These are phyloP conservation scores for Drosophila repleta DNA, from an alignment of 1,140 invertebrate species.

Conservation along the genomic window DNA sequence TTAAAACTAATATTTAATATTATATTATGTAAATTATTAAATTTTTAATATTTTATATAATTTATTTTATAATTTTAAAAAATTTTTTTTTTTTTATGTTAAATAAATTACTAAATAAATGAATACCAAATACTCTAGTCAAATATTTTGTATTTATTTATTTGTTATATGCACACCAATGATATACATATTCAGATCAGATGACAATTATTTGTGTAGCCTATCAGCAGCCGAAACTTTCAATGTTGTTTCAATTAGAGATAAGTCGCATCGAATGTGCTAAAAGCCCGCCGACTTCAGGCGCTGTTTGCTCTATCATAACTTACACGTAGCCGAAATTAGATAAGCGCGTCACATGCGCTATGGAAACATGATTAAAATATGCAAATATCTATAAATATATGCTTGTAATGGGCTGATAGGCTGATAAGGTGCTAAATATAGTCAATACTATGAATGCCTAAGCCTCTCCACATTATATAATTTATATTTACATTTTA, in stretches of 20 bases:
- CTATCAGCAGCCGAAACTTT: slow-evolving; percentile 21
- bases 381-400: slow-evolving; percentile 7
- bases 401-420: slow-evolving; percentile 46
- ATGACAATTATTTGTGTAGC: slow-evolving; percentile 21
- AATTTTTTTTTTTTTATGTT: background rate
- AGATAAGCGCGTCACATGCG: slow-evolving; percentile 41
- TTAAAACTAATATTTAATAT: background rate
- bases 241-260: slow-evolving; percentile 8
- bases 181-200: slow-evolving; percentile 8
- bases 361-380: slow-evolving; percentile 16
- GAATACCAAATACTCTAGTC: slow-evolving; percentile 5
- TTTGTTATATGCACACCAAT: too few relatives aligned
- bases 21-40: background rate
- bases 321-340: slow-evolving; percentile 22
- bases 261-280: slow-evolving; percentile 27
- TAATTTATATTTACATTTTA: slow-evolving; percentile 22
- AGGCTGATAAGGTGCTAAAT: slow-evolving; percentile 69
- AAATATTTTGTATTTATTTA: too few relatives aligned
- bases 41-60: background rate
- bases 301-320: slow-evolving; percentile 23
- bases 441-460: slow-evolving; percentile 33
- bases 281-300: slow-evolving; percentile 26
- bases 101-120: background rate
- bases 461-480: slow-evolving; percentile 7
- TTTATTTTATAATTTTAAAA: background rate